Conservation (phyloP, 2,797 vertebrate species). For the Hipposideros larvatus region DNA sequence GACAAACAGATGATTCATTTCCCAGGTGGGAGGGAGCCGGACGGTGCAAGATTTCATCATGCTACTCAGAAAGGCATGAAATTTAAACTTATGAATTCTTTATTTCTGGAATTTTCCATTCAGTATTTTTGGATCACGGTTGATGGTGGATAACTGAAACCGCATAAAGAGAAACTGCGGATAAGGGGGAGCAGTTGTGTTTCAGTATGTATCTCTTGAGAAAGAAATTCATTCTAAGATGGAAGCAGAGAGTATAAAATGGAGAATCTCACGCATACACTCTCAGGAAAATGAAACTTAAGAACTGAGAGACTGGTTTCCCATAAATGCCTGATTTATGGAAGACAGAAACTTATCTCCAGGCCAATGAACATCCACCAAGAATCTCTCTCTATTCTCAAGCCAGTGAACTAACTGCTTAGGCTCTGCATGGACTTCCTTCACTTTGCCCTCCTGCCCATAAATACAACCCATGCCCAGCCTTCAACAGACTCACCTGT, state of each 20-base stretch:
- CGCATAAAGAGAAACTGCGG: neutral
- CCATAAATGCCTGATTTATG: neutral
- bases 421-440: neutral
- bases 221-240: conserved; percentile 1
- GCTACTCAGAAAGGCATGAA: neutral
- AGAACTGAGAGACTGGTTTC: neutral
- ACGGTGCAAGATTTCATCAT: neutral
- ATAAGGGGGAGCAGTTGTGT: neutral
- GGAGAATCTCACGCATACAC: neutral
- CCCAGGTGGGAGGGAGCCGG: neutral
- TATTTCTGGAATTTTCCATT: neutral
- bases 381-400: neutral
- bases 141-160: neutral
- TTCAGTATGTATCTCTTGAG: neutral
- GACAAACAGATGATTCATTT: neutral
- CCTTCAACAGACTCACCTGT: neutral
- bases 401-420: neutral
- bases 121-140: neutral
- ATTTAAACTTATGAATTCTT: neutral
- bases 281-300: neutral
- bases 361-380: neutral
- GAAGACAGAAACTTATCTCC: neutral
- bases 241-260: neutral
- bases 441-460: neutral
- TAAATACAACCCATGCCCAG: neutral